These are phyloP conservation scores for Imbricaverruca yamaguchii DNA, from an alignment of 2,888 invertebrate genomes.

Conservation along the genomic window DNA sequence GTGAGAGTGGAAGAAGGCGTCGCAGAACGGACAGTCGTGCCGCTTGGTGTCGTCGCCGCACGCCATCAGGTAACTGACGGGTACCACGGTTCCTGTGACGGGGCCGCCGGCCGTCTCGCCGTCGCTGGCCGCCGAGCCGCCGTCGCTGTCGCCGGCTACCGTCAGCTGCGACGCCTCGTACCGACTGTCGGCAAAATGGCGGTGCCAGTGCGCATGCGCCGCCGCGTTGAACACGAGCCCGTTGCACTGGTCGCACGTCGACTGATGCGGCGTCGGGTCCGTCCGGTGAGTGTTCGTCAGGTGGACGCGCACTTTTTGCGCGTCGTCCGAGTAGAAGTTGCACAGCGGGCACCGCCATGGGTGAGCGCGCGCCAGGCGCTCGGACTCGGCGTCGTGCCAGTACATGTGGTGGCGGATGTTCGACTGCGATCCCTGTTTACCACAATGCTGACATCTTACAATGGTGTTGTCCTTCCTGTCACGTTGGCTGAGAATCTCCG, in stretches of 20 bases:
- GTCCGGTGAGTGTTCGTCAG: not conserved
- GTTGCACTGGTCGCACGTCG: not conserved
- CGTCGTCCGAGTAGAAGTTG: not conserved
- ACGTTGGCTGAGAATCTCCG: too few relatives aligned
- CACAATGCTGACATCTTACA: not conserved
- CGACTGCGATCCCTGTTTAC: not conserved
- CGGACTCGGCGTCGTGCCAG: not conserved
- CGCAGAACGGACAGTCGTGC: not conserved
- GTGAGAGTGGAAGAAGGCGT: not conserved
- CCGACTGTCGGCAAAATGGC: not conserved
- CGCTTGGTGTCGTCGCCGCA: not conserved
- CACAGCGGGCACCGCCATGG: not conserved
- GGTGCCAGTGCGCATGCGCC: not conserved
- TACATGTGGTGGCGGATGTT: not conserved
- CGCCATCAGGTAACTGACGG: not conserved
- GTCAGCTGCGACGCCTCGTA: not conserved
- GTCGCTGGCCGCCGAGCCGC: not conserved
- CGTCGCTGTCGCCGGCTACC: not conserved
- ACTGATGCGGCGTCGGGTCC: not conserved
- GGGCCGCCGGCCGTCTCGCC: not conserved
- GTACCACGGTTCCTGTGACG: not conserved
- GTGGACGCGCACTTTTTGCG: not conserved
- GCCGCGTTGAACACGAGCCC: not conserved
- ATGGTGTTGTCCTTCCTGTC: too few relatives aligned
- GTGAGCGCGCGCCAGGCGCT: not conserved